Evolutionary conservation across 2,797 vertebrate genomes (phyloP), one percentile per base, ranked within the genome.

Genomic region (Gastrophryne carolinensis): DNA sequence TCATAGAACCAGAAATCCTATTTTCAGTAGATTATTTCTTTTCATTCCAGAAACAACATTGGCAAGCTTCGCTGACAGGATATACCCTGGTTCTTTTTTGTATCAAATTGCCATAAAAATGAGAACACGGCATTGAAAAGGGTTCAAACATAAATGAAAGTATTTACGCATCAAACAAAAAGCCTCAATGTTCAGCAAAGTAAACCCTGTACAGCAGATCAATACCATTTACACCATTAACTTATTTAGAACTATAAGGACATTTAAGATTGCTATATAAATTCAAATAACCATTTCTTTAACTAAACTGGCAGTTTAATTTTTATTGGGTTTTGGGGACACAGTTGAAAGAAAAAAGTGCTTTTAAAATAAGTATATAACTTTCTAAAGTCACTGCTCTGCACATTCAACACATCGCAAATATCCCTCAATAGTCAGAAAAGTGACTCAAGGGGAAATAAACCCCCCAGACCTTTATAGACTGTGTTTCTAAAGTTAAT

Each of bases 231-330:
- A 88, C 32, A 84, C 79, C 78, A 80, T 75, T 86, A 79, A 82
- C 80, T 86, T 85, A 19, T 78, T 84, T 65, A 77, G 79, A 81
- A 81, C 66, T 84, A 85, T 84, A 73, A 53, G 85, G 63, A 49
- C 81, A 86, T 87, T 90, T 86, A 84, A 84, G 70, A 79, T 77
- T 80, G 81, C 82, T 90, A 84, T 84, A 87, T 86, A 86, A 84
- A 85, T 84, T 84, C 57, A 79, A 80, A 79, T 84, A 47, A 44
- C 84, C 72, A 81, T 83, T 81, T 7, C 74, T 30, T 13, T 61
- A 56, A 50, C 52, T 49, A 29, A 75, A 56, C 1, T 29, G 4
- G 3, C 35, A 47, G 49, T 35, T 65, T 73, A 56, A 73, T 73
- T 73, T 5, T 9, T 65, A 65, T 49, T 32, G 53, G 19, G 47